Evolutionary conservation across 2,113 vertebrate species (phyloP), one percentile per base, ranked within the genome.

Genomic region (Atlantisia rogersi): DNA sequence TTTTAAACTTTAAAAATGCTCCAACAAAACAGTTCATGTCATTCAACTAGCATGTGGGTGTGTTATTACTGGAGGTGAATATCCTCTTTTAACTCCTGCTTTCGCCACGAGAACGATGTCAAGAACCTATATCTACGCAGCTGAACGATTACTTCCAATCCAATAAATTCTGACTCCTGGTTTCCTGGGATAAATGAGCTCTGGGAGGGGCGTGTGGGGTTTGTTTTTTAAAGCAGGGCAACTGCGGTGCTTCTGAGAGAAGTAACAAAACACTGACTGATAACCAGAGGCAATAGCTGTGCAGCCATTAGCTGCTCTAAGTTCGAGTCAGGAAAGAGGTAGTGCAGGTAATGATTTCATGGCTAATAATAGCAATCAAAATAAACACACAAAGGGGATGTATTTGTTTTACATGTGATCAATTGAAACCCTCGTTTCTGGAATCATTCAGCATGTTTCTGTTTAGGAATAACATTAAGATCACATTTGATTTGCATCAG

Each of bases 401-500:
- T 39, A 58, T 79, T 96, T 92, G 76, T 53, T 95, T 67, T 24
- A 74, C 40, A 15, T 26, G 55, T 56, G 68, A 88, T n/a, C 46
- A 79, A 92, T 58, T 35, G 39, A 93, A 46, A 48, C 24, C 31
- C 31, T 31, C 29, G 29, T 74, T 15, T 92, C 68, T 31, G 56
- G 44, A 79, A 65, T 1, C 80, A 62, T 14, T n/a, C 28, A 59
- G 79, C 88, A 44, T 13, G 31, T 52, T 96, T 92, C 82, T 92
- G 53, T 86, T 96, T 70, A 59, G 70, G 87, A 95, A 92, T 74
- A 95, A 83, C 90, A 91, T 93, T 95, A 94, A 46, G 68, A 92
- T 96, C 95, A 97, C 82, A 58, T 96, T 78, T 63, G 90, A 94
- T 97, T 95, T 97, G 29, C 92, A 90, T 97, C 96, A 96, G 74